phyloP scores from a whole-genome alignment of 2,888 invertebrate species.

The Cylindroiulus punctatus region DNA sequence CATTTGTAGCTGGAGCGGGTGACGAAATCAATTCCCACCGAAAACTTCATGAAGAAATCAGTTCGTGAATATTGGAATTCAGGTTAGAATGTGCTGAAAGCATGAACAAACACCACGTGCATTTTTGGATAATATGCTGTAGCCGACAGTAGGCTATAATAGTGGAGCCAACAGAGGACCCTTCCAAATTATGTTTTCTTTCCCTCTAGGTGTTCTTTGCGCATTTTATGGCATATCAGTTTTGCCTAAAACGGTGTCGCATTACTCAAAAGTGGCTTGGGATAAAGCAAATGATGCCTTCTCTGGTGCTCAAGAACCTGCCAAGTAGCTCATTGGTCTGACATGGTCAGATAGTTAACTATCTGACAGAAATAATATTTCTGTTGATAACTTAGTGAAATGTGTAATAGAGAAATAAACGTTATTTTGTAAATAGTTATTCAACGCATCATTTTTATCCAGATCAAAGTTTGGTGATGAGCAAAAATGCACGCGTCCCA shows the following conservation, averaged over 20 bases:
- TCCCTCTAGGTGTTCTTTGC: conserved; percentile 52
- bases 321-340: not conserved
- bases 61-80: conserved; percentile 53
- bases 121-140: too few species aligned
- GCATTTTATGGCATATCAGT: conserved; percentile 52
- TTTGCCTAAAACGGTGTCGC: conserved; percentile 26
- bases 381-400: not conserved
- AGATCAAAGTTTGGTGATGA: too few species aligned
- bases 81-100: not conserved
- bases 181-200: not conserved
- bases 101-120: too few species aligned
- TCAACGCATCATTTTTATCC: not conserved
- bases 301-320: not conserved
- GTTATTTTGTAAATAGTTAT: conserved; percentile 30
- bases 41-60: conserved; percentile 48
- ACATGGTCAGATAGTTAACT: too few species aligned
- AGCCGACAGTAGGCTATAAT: too few species aligned
- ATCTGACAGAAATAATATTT: too few species aligned
- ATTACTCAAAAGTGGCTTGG: conserved; percentile 46
- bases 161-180: not conserved
- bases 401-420: not conserved
- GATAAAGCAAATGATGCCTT: conserved; percentile 48
- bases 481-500: not conserved
- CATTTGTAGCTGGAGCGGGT: not conserved
- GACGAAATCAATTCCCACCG: conserved; percentile 36